Conservation (phyloP, 2,888 invertebrate genomes). For the Anticlea derivata region DNA sequence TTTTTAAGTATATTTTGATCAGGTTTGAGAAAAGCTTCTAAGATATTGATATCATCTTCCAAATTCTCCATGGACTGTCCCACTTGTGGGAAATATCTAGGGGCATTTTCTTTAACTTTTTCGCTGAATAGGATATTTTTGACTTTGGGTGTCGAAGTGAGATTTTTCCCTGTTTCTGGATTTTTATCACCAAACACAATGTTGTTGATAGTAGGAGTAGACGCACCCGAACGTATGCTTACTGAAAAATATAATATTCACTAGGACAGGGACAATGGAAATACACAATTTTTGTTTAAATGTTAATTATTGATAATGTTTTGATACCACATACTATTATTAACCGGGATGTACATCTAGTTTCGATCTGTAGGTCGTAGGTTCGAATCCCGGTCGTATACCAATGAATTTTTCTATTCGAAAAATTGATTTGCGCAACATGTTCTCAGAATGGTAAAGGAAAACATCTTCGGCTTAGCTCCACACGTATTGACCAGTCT, state of each 20-base stretch:
- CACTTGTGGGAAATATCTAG: slow-evolving; percentile 32
- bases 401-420: too few species aligned
- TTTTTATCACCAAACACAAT: slow-evolving; percentile 64
- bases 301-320: too few species aligned
- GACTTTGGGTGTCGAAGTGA: slow-evolving; percentile 6
- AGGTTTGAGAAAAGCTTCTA: not conserved
- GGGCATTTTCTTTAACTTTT: not conserved
- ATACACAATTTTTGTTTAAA: too few species aligned
- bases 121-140: slow-evolving; percentile 5
- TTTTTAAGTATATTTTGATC: not conserved
- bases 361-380: too few species aligned
- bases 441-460: too few species aligned
- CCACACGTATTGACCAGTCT: too few species aligned
- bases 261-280: too few species aligned
- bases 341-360: too few species aligned
- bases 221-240: slow-evolving; percentile 43
- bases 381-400: too few species aligned
- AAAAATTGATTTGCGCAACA: too few species aligned
- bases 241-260: slow-evolving; percentile 24
- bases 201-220: slow-evolving; percentile 67
- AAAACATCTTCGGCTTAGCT: too few species aligned
- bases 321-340: too few species aligned
- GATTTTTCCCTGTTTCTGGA: slow-evolving; percentile 20
- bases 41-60: slow-evolving; percentile 3
- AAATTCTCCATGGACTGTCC: slow-evolving; percentile 10